Evolutionary conservation across 2,797 vertebrate species (phyloP).

Genomic region (Falco cherrug): DNA sequence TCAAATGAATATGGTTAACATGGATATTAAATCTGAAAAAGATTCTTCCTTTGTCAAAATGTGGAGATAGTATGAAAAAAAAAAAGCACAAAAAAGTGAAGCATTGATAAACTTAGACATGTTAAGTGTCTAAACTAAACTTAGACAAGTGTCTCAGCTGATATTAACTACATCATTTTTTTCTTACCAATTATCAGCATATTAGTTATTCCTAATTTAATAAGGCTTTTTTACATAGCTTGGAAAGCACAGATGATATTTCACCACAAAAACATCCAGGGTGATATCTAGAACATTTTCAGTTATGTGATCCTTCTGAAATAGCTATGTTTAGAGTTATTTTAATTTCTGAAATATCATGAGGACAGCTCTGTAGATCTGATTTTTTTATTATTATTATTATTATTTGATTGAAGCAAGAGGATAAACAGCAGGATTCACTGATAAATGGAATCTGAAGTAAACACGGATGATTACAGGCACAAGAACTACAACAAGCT

Average conservation of each 20-base stretch:
- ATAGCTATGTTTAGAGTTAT: background rate
- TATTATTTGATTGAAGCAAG: background rate
- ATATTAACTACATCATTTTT: background rate
- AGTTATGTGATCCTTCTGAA: background rate
- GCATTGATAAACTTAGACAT: background rate
- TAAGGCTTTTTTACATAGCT: background rate
- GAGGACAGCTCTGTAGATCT: background rate
- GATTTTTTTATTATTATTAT: background rate
- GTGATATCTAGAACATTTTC: background rate
- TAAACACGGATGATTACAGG: background rate
- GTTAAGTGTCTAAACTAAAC: background rate
- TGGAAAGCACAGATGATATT: background rate
- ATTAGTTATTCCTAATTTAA: background rate
- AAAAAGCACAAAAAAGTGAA: background rate
- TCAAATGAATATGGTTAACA: background rate
- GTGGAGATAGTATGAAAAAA: background rate
- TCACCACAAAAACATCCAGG: background rate
- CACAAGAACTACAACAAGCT: background rate
- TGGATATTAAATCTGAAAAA: background rate
- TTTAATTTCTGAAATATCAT: background rate
- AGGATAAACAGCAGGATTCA: background rate
- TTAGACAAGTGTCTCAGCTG: background rate
- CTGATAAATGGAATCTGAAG: background rate
- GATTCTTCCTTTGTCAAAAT: background rate
- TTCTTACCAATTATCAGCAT: background rate